Conservation (phyloP, 37 sponge, comb jelly and placozoan genomes). For the Halichondria panicea region DNA sequence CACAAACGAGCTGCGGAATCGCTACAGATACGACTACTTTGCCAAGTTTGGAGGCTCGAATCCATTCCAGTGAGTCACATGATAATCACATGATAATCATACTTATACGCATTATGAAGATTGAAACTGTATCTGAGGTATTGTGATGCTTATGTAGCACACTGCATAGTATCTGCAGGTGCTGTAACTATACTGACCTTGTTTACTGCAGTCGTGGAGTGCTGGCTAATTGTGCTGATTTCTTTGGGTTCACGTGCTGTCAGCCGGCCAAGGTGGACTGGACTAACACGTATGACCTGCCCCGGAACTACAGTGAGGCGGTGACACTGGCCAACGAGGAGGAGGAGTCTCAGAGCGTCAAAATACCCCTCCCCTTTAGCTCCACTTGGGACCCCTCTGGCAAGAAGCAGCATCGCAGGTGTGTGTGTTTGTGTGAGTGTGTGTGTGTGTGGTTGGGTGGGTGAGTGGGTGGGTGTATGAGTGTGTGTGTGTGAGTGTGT, state of each 20-base stretch:
- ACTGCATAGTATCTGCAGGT: background rate
- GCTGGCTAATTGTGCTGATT: constrained; percentile 57
- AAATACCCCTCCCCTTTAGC: constrained; percentile 50
- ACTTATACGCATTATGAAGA: too few species aligned
- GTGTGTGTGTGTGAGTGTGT: too few species aligned
- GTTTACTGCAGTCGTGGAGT: constrained; percentile 64
- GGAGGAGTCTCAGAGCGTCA: background rate
- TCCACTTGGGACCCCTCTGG: constrained; percentile 39
- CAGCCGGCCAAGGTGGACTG: constrained; percentile 54
- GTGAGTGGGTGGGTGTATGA: too few species aligned
- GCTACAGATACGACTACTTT: constrained; percentile 65
- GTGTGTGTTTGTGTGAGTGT: too few species aligned
- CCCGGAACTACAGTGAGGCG: constrained; percentile 18
- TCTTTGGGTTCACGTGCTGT: constrained; percentile 74
- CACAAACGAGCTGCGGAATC: constrained; percentile 78
- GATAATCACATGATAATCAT: background rate
- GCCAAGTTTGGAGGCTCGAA: constrained; percentile 45
- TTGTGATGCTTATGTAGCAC: too few species aligned
- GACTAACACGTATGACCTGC: constrained; percentile 65
- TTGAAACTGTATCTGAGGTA: too few species aligned
- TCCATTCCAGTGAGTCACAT: constrained; percentile 72
- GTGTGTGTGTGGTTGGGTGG: too few species aligned
- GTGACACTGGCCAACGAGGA: background rate
- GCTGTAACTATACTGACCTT: background rate
- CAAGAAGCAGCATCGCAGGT: too few species aligned